Conservation (phyloP, 2,113 vertebrate species). For the Trematomus loennbergii region DNA sequence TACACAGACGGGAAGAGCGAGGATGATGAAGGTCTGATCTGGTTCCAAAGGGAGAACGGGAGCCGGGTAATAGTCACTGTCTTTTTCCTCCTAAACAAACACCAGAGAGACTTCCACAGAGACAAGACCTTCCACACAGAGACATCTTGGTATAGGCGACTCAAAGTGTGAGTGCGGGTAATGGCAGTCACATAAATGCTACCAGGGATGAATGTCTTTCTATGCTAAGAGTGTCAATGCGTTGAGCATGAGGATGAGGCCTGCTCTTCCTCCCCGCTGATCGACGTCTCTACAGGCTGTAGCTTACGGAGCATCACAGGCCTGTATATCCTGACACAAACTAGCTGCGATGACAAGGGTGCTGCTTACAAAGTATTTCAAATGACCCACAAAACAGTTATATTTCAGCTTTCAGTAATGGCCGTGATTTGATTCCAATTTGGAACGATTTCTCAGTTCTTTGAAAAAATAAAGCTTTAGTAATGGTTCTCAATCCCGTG, state of each 20-base stretch:
- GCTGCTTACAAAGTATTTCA: background rate
- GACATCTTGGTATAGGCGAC: conserved; percentile 72
- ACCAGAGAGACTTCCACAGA: conserved; percentile 59
- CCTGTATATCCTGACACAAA: conserved; percentile 38
- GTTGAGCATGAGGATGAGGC: conserved; percentile 52
- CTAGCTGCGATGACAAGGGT: conserved; percentile 18
- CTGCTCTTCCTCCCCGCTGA: conserved; percentile 66
- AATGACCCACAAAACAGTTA: background rate
- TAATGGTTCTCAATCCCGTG: background rate
- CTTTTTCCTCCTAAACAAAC: conserved; percentile 57
- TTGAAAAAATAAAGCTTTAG: background rate
- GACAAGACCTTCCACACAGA: conserved; percentile 60
- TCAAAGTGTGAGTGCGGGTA: conserved; percentile 59
- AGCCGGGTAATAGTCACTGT: conserved; percentile 42
- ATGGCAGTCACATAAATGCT: conserved; percentile 37
- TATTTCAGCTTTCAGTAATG: background rate
- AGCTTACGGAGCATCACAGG: conserved; percentile 53
- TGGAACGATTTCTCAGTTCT: background rate
- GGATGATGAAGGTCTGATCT: conserved; percentile 52
- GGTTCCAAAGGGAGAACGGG: conserved; percentile 50
- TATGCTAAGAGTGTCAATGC: conserved; percentile 57
- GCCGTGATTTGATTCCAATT: background rate
- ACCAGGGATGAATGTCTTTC: conserved; percentile 42
- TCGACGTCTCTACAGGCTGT: conserved; percentile 57
- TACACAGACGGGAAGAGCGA: conserved; percentile 48